Percentiles rank a stretch among this genome's conserved stretches.
These are phyloP conservation scores for Cerceris ruficornis DNA, from an alignment of 2,888 invertebrate genomes.

Conservation along the genomic window DNA sequence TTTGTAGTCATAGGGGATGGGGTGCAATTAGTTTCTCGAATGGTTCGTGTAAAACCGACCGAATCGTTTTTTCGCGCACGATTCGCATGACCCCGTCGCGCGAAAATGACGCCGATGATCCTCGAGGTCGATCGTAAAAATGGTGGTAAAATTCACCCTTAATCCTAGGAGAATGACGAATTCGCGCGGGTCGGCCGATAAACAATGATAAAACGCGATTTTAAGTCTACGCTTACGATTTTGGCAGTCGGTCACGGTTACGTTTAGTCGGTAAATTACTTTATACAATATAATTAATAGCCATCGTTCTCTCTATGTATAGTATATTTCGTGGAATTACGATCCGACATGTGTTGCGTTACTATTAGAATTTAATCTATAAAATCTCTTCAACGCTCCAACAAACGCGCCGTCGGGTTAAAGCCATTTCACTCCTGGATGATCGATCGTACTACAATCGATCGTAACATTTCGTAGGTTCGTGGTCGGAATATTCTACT, in stretches of 20 bases:
- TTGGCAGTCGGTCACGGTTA: constrained; percentile 62
- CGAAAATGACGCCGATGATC: not conserved
- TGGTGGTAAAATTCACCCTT: not conserved
- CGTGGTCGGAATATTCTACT: constrained; percentile 37
- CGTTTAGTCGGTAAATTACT: constrained; percentile 41
- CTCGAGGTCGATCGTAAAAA: constrained; percentile 4
- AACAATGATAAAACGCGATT: constrained; percentile 5
- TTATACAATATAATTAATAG: constrained; percentile 63
- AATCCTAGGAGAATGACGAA: not conserved
- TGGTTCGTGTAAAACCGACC: constrained; percentile 2
- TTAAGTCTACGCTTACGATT: constrained; percentile 41
- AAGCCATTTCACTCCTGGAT: constrained; percentile 61
- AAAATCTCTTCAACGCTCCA: constrained; percentile 75
- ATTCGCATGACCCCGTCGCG: not conserved
- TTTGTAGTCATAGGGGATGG: constrained; percentile 3
- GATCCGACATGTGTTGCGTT: constrained; percentile 33
- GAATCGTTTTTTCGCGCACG: not conserved
- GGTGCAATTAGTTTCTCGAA: not conserved
- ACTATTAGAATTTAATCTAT: constrained; percentile 66
- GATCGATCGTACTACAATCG: constrained; percentile 60
- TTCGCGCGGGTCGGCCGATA: not conserved
- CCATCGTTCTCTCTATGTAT: constrained; percentile 38
- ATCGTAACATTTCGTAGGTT: constrained; percentile 61
- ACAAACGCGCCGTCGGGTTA: constrained; percentile 65
- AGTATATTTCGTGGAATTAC: constrained; percentile 38